Conservation (phyloP, 2,888 invertebrate genomes). For the Rotaria socialis region DNA sequence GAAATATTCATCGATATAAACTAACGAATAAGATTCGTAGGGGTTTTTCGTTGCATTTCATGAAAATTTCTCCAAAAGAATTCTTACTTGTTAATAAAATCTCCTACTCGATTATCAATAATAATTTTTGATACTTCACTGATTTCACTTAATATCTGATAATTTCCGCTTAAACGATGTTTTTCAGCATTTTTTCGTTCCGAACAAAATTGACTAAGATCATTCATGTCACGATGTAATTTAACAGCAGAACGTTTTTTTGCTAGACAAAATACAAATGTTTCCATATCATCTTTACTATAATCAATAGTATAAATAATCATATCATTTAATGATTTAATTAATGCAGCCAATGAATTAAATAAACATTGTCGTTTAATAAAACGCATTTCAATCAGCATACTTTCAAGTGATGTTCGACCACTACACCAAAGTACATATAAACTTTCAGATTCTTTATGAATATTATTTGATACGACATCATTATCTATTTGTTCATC, state of each 20-base stretch:
- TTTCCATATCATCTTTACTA: conserved; percentile 71
- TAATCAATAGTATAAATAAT: conserved; percentile 67
- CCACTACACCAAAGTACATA: conserved; percentile 95
- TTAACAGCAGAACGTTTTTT: conserved; percentile 64
- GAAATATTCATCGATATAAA: not conserved
- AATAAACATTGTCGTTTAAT: conserved; percentile 90
- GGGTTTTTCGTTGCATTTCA: no score
- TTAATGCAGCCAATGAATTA: conserved; percentile 74
- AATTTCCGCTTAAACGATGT: conserved; percentile 69
- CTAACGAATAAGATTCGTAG: no score
- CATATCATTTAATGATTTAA: conserved; percentile 80
- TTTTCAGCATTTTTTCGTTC: conserved; percentile 77
- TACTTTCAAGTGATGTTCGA: conserved; percentile 86
- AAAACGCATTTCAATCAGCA: conserved; percentile 87
- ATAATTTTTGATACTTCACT: conserved; percentile 79
- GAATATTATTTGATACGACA: conserved; percentile 64
- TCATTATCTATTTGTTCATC: conserved; percentile 49
- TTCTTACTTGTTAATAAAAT: conserved; percentile 61
- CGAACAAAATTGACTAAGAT: conserved; percentile 72
- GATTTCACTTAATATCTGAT: conserved; percentile 75
- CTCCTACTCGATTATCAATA: conserved; percentile 70
- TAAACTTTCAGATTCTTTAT: conserved; percentile 87
- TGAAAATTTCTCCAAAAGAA: conserved; percentile 56
- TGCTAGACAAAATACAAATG: conserved; percentile 84
- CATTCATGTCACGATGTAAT: conserved; percentile 44